Percentiles rank a stretch among this genome's conserved stretches.
Evolutionary conservation across 2,797 vertebrate genomes (phyloP).

Genomic region (Platyrinchus mystaceus): DNA sequence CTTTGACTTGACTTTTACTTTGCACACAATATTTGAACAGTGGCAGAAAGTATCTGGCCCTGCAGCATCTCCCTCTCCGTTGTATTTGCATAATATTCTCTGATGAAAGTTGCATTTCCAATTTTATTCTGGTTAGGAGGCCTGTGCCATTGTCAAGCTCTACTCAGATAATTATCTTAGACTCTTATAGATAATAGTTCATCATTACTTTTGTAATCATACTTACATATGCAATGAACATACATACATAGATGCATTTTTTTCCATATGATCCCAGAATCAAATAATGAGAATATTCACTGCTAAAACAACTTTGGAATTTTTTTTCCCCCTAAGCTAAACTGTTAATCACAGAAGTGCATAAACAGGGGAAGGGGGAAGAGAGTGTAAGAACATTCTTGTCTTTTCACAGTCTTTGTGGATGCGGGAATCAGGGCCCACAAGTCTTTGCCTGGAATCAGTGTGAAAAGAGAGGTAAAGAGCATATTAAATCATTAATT

Average conservation of each 20-base stretch:
- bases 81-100: not conserved
- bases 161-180: not conserved
- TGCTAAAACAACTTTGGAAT: not conserved
- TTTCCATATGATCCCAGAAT: not conserved
- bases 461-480: not conserved
- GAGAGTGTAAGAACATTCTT: not conserved
- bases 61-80: not conserved
- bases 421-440: accelerated
- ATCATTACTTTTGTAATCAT: not conserved
- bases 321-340: not conserved
- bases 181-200: not conserved
- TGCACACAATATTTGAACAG: not conserved
- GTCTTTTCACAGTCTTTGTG: not conserved
- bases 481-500: not conserved
- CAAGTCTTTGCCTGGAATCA: not conserved
- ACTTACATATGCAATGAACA: not conserved
- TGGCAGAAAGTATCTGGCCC: not conserved
- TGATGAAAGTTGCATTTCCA: not conserved
- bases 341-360: not conserved
- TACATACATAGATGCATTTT: not conserved
- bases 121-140: not conserved
- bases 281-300: not conserved
- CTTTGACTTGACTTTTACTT: not conserved
- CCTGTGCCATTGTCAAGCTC: not conserved
- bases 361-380: not conserved